Evolutionary conservation across 2,797 vertebrate genomes (phyloP), one percentile per base, ranked within the genome.

Genomic region (Tenualosa ilisha): DNA sequence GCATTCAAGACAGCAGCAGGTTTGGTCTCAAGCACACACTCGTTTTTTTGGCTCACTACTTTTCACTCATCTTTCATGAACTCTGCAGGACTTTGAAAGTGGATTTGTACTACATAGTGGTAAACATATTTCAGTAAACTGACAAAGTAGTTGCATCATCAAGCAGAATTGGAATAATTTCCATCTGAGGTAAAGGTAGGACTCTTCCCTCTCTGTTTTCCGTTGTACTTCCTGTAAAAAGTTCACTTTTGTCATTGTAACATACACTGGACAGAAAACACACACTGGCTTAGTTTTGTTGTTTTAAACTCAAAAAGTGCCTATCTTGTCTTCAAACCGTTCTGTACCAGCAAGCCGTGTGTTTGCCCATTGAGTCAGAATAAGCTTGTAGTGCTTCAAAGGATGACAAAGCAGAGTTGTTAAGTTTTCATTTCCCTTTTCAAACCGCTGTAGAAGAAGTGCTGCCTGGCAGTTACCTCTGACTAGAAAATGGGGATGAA

Each of bases 221-320:
- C 68, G 40, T 43, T 75, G 72, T 79, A 37, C 15, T 40, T 7
- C 37, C 37, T 79, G 72, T 79, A 6, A 12, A 37, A 72, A 15
- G 40, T 17, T 20, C 46, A 9, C 72, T 46, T 13, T 46, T 40
- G 37, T 79, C 26, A 43, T 79, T 43, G 20, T 43, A 40, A 79
- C 72, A 79, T 79, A 46, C 72, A 79, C 72, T 79, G 72, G 72
- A 46, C 72, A 7, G 72, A 46, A 79, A 43, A 43, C 17, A 79
- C 40, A 79, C 72, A 22, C 72, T 79, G 72, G 72, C 37, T 37
- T 79, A 2, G 72, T 46, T 79, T 79, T 40, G 22, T 79, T 2
- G 8, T 79, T 79, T 17, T 43, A 13, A 79, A 79, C 72, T 79
- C 40, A 43, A 79, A 79, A 79, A 79, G 72, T 79, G 72, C 72